These are phyloP conservation scores for Sorex maritimensis DNA, from an alignment of 2,797 vertebrate genomes.

Conservation along the genomic window DNA sequence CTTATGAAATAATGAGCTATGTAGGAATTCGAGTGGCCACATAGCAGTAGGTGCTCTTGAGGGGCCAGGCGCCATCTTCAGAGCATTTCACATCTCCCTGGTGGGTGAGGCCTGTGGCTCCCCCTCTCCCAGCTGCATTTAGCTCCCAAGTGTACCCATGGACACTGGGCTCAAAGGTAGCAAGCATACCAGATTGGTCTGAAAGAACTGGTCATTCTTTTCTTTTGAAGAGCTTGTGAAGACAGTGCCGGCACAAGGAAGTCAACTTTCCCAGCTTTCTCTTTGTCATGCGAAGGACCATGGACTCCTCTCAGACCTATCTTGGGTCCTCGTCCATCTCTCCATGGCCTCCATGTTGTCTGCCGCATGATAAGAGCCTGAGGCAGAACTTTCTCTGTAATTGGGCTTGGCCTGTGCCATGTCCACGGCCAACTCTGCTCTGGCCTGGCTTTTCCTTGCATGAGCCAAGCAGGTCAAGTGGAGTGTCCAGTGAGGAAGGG, in stretches of 20 bases:
- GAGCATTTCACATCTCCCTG: not conserved
- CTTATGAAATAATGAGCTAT: slow-evolving; percentile 76
- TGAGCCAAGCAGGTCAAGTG: not conserved
- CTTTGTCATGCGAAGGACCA: not conserved
- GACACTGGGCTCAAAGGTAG: not conserved
- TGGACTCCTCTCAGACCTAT: not conserved
- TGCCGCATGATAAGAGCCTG: not conserved
- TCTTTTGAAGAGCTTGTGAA: not conserved
- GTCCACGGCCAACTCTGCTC: not conserved
- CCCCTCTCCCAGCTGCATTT: too few species aligned
- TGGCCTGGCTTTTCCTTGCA: not conserved
- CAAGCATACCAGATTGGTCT: not conserved
- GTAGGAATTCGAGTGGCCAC: slow-evolving; percentile 52
- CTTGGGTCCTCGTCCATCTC: too few species aligned
- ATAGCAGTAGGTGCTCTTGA: slow-evolving; percentile 12
- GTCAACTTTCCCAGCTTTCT: not conserved
- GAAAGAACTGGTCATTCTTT: not conserved
- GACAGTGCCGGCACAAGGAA: not conserved
- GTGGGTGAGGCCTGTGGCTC: not conserved
- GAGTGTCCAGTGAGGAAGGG: slow-evolving; percentile 28
- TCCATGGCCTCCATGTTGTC: not conserved
- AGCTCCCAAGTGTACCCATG: not conserved
- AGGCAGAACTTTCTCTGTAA: not conserved
- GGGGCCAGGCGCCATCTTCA: not conserved
- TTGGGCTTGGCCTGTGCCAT: not conserved